Conservation (phyloP, 2,888 invertebrate species). For the Drosophila demipolita region DNA sequence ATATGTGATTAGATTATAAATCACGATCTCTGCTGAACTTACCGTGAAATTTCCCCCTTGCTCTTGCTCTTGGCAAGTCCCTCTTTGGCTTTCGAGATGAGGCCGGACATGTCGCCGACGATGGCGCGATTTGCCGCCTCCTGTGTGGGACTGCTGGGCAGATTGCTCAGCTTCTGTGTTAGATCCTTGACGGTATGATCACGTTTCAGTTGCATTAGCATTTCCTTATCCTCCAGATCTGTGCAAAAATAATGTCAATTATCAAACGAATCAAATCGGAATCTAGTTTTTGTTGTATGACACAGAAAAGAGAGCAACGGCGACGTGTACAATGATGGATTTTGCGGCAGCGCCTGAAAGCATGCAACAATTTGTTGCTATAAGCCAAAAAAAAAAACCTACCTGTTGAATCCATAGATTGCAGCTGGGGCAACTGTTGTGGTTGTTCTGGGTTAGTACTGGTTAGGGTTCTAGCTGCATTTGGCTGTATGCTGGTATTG, state of each 20-base stretch:
- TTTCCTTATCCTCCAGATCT: constrained; percentile 87
- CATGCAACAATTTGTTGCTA: constrained; percentile 52
- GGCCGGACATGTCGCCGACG: constrained; percentile 92
- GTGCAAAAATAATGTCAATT: background rate
- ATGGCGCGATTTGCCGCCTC: constrained; percentile 88
- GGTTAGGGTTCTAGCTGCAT: constrained; percentile 55
- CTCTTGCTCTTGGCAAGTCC: constrained; percentile 95
- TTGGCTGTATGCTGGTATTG: constrained; percentile 39
- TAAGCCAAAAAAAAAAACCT: constrained; percentile 42
- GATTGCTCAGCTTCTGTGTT: constrained; percentile 92
- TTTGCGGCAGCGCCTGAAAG: constrained; percentile 42
- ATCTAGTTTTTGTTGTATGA: background rate
- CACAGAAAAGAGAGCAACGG: constrained; percentile 49
- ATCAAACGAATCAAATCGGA: background rate
- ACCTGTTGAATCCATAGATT: constrained; percentile 57
- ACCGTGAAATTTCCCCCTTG: constrained; percentile 87
- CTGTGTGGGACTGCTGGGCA: constrained; percentile 86
- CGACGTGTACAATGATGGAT: constrained; percentile 18
- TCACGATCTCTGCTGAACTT: constrained; percentile 39
- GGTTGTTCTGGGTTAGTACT: constrained; percentile 52
- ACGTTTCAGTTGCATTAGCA: constrained; percentile 90
- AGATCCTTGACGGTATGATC: constrained; percentile 95
- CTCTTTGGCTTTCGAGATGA: constrained; percentile 97
- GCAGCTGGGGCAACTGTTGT: constrained; percentile 1
- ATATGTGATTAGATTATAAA: too few species aligned